These are phyloP conservation scores for Drosophila obscura DNA, from an alignment of 1,140 invertebrate genomes.

Conservation along the genomic window DNA sequence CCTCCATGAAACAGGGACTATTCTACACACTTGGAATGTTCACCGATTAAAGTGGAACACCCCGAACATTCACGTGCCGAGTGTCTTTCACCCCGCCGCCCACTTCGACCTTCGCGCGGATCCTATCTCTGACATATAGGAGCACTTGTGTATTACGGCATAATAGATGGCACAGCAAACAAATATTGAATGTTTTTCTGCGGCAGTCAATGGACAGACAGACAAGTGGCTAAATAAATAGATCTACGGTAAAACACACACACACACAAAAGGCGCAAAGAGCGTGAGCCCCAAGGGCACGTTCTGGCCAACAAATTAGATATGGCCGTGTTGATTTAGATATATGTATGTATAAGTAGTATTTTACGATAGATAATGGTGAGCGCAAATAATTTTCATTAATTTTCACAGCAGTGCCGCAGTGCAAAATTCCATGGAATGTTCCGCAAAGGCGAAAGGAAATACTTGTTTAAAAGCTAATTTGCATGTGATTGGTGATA, in stretches of 20 bases:
- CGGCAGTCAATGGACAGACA: slow-evolving; percentile 53
- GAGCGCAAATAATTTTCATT: slow-evolving; percentile 63
- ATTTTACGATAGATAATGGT: slow-evolving; percentile 37
- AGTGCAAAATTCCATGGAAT: slow-evolving; percentile 36
- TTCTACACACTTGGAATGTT: slow-evolving; percentile 19
- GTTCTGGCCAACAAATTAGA: slow-evolving; percentile 51
- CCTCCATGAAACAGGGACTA: slow-evolving; percentile 5
- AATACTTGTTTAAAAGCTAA: slow-evolving; percentile 50
- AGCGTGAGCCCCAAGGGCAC: slow-evolving; percentile 57
- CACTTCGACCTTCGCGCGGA: slow-evolving; percentile 32
- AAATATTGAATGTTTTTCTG: slow-evolving; percentile 53
- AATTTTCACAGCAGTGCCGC: slow-evolving; percentile 34
- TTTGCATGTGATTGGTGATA: slow-evolving; percentile 62
- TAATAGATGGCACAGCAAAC: slow-evolving; percentile 60
- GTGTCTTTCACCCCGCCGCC: slow-evolving; percentile 15
- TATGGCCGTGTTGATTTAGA: slow-evolving; percentile 60
- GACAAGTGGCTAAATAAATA: slow-evolving; percentile 32
- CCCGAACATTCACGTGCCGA: slow-evolving; percentile 39
- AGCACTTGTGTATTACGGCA: slow-evolving; percentile 71
- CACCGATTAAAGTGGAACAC: slow-evolving; percentile 18
- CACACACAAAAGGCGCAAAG: slow-evolving; percentile 25
- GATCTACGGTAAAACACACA: slow-evolving; percentile 32
- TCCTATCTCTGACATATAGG: slow-evolving; percentile 70
- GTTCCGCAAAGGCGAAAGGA: slow-evolving; percentile 39
- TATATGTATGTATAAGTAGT: slow-evolving; percentile 22